phyloP scores from a whole-genome alignment of 2,888 invertebrate genomes.

The Netelia inedita region DNA sequence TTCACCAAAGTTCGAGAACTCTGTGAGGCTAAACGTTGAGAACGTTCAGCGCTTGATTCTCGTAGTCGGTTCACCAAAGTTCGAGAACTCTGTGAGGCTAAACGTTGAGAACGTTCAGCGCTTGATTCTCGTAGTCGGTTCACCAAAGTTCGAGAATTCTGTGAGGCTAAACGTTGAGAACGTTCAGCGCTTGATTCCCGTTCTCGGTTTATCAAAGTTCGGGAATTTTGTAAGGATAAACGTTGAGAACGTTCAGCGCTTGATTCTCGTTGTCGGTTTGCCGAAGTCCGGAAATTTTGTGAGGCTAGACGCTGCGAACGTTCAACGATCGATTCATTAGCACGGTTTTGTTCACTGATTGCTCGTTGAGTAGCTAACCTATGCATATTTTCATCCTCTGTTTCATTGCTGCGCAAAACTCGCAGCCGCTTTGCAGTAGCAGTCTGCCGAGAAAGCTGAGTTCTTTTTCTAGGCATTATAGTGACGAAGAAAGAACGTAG shows the following conservation, averaged over 20 bases:
- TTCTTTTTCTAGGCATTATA: slow-evolving; percentile 1
- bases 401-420: not conserved
- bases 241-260: slow-evolving; percentile 10
- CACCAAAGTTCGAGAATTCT: not conserved
- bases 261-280: not conserved
- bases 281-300: slow-evolving; percentile 50
- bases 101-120: not conserved
- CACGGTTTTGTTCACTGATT: not conserved
- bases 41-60: too few species aligned
- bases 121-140: not conserved
- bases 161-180: not conserved
- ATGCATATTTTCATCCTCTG: not conserved
- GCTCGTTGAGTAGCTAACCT: not conserved
- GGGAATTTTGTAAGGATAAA: slow-evolving; percentile 64
- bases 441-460: not conserved
- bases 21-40: too few species aligned
- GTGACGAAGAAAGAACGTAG: not conserved
- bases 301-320: not conserved
- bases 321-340: not conserved
- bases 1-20: too few species aligned
- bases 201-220: slow-evolving; percentile 67
- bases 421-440: not conserved
- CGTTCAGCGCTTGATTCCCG: slow-evolving; percentile 13
- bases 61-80: too few species aligned
- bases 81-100: not conserved